Conservation (phyloP, 2,888 invertebrate genomes). For the Ctenicera cuprea region DNA sequence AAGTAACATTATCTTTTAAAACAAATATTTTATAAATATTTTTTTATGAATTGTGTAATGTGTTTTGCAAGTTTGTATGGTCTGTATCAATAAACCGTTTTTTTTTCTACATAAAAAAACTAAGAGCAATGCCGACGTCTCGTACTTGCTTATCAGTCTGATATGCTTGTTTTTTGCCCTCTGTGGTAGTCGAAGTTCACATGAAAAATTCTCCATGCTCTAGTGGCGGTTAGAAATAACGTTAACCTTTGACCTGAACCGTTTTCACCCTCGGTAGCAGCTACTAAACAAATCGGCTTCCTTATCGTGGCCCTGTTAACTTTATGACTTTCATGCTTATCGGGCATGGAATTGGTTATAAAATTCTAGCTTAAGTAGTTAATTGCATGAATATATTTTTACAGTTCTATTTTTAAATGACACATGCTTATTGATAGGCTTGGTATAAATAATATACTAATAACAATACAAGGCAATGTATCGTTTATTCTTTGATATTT, state of each 20-base stretch:
- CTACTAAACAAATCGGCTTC: conserved; percentile 48
- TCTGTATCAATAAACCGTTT: not conserved
- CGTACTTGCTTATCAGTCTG: conserved; percentile 21
- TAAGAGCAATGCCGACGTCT: not conserved
- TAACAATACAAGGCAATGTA: too few species aligned
- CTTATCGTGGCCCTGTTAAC: conserved; percentile 52
- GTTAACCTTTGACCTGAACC: conserved; percentile 56
- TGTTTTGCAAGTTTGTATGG: not conserved
- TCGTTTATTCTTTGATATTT: too few species aligned
- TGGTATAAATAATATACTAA: too few species aligned
- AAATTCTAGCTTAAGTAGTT: conserved; percentile 49
- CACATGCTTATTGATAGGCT: too few species aligned
- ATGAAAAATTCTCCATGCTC: conserved; percentile 46
- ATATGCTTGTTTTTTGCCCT: conserved; percentile 44
- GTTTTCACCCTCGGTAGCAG: conserved; percentile 50
- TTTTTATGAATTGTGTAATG: not conserved
- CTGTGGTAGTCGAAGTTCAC: conserved; percentile 34
- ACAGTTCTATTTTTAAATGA: conserved; percentile 26
- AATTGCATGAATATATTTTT: conserved; percentile 50
- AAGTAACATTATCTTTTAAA: too few species aligned
- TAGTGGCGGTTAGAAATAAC: conserved; percentile 51
- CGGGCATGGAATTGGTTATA: conserved; percentile 49
- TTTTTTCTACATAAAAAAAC: not conserved
- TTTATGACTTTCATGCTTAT: conserved; percentile 57
- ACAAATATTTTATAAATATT: not conserved